Evolutionary conservation across 2,888 invertebrate species (phyloP).

Genomic region (Hemithea aestivaria): DNA sequence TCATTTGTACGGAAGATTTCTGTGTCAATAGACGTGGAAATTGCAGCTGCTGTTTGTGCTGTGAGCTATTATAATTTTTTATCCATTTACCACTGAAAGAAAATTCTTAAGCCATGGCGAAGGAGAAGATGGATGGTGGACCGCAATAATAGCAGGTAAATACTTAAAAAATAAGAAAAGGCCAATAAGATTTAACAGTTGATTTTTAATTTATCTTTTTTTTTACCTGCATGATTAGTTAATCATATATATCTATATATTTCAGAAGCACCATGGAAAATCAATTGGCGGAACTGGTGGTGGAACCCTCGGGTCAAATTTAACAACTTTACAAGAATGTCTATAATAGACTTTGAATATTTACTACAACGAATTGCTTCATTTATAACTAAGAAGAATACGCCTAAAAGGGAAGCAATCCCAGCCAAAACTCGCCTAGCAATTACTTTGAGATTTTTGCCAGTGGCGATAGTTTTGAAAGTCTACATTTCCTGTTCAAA

Average conservation of each 20-base stretch:
- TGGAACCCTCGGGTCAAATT: slow-evolving; percentile 2
- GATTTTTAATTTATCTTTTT: slow-evolving; percentile 1
- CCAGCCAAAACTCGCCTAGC: slow-evolving; percentile 15
- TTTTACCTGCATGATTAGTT: slow-evolving; percentile 3
- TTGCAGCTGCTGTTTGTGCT: slow-evolving; percentile 8
- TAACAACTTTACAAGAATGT: slow-evolving; percentile 5
- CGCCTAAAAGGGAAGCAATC: slow-evolving; percentile 4
- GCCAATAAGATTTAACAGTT: slow-evolving; percentile 1
- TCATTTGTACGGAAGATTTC: slow-evolving; percentile 8
- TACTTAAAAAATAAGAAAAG: neutral
- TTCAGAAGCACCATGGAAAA: neutral
- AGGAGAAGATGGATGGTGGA: neutral
- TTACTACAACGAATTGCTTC: neutral
- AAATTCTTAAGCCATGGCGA: neutral
- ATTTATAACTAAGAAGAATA: neutral
- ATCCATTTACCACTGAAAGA: neutral
- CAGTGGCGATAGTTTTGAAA: slow-evolving; percentile 15
- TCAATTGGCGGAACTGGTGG: neutral
- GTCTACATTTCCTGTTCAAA: slow-evolving; percentile 21
- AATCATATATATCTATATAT: neutral
- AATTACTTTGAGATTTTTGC: slow-evolving; percentile 14
- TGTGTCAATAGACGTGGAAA: slow-evolving; percentile 5
- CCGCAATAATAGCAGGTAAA: neutral
- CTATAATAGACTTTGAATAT: slow-evolving; percentile 4
- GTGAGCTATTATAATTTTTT: slow-evolving; percentile 9